Percentiles rank a stretch among this genome's conserved stretches.
Conservation (phyloP, 1,140 invertebrate genomes). For the Forficula auricularia region DNA sequence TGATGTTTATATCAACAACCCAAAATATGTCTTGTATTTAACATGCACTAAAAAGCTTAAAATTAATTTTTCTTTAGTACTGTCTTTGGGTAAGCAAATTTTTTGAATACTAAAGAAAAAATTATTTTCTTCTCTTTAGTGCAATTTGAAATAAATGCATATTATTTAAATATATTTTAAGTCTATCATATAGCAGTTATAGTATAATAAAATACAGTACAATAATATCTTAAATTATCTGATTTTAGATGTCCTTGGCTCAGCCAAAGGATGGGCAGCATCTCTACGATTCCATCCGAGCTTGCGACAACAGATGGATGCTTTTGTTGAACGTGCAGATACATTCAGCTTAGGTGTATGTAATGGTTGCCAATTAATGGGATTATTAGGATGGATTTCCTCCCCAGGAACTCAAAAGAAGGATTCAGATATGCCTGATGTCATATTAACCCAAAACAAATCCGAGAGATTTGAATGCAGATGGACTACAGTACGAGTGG, state of each 20-base stretch:
- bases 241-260: constrained; percentile 81
- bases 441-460: constrained; percentile 67
- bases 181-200: too few relatives aligned
- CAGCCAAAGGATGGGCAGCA: constrained; percentile 94
- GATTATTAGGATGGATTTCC: constrained; percentile 59
- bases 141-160: too few relatives aligned
- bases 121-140: too few relatives aligned
- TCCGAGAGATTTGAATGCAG: constrained; percentile 85
- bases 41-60: too few relatives aligned
- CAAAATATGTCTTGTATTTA: too few relatives aligned
- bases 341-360: constrained; percentile 94
- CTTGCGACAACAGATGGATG: constrained; percentile 49
- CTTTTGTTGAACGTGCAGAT: constrained; percentile 50
- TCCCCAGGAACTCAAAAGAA: constrained; percentile 18
- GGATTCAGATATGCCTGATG: constrained; percentile 26
- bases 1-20: too few relatives aligned
- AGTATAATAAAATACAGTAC: too few relatives aligned
- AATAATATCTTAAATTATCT: too few relatives aligned
- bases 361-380: constrained; percentile 94
- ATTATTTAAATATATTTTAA: too few relatives aligned
- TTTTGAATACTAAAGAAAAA: too few relatives aligned
- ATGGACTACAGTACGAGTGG: constrained; percentile 68
- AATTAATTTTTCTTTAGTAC: too few relatives aligned
- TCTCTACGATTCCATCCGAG: constrained; percentile 55
- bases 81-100: too few relatives aligned